phyloP scores from a whole-genome alignment of 2,888 invertebrate genomes.

The Atrina japonica region DNA sequence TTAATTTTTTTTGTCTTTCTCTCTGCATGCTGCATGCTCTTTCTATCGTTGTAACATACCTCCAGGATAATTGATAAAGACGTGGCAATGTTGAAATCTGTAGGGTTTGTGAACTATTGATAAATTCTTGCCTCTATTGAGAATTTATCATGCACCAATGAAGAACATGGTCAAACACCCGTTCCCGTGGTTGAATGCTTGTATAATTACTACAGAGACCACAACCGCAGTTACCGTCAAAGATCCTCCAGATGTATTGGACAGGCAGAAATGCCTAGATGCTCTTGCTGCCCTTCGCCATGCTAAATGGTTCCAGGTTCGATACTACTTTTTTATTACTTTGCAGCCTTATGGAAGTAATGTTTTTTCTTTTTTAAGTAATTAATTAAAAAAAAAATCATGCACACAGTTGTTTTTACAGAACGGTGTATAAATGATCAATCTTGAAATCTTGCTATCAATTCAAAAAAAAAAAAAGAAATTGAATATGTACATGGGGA shows the following conservation, averaged over 20 bases:
- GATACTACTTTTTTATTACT: conserved; percentile 78
- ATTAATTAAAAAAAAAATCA: neutral
- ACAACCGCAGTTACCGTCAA: conserved; percentile 82
- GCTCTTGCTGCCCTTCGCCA: conserved; percentile 99
- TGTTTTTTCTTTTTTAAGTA: neutral
- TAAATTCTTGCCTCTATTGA: too few relatives aligned
- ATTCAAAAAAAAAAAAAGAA: too few relatives aligned
- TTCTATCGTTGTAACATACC: too few relatives aligned
- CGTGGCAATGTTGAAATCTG: too few relatives aligned
- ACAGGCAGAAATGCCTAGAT: conserved; percentile 99
- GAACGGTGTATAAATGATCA: too few relatives aligned
- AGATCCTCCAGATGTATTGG: conserved; percentile 94
- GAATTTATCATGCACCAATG: too few relatives aligned
- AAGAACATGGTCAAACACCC: conserved; percentile 80
- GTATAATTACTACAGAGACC: conserved; percentile 60
- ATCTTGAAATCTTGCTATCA: too few relatives aligned
- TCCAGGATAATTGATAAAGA: too few relatives aligned
- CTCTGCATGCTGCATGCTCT: too few relatives aligned
- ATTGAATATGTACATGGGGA: neutral
- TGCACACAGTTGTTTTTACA: too few relatives aligned
- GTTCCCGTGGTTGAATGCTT: conserved; percentile 67
- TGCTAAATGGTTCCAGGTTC: conserved; percentile 99
- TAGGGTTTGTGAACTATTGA: too few relatives aligned
- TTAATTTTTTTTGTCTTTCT: too few relatives aligned
- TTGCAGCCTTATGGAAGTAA: conserved; percentile 73